phyloP scores from a whole-genome alignment of 2,888 invertebrate species.

The Phyllotreta cruciferae region DNA sequence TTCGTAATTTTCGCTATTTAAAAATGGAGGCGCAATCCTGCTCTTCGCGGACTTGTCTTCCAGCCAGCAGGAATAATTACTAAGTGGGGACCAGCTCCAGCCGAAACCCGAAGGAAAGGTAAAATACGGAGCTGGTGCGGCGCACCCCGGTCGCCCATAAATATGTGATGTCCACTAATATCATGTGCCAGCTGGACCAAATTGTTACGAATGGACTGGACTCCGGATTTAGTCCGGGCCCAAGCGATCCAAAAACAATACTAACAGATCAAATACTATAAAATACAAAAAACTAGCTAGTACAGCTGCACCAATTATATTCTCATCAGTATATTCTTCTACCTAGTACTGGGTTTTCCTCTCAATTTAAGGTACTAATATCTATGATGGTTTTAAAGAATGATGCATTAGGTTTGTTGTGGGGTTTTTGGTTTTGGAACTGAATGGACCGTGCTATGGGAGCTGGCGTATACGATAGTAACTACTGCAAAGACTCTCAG shows the following conservation, averaged over 20 bases:
- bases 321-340: no score
- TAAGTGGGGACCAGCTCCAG: slow-evolving; percentile 53
- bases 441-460: slow-evolving; percentile 27
- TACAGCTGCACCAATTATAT: no score
- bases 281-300: no score
- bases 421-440: background rate
- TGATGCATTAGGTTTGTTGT: background rate
- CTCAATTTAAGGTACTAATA: no score
- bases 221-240: slow-evolving; percentile 43
- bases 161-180: slow-evolving; percentile 62
- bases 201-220: slow-evolving; percentile 61
- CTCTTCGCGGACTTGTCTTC: slow-evolving; percentile 44
- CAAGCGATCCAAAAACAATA: slow-evolving; percentile 1
- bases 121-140: slow-evolving; percentile 41
- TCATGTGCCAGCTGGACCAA: slow-evolving; percentile 62
- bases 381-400: no score
- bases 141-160: slow-evolving; percentile 57
- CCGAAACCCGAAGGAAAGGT: slow-evolving; percentile 38
- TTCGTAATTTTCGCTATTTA: slow-evolving; percentile 21
- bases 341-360: no score
- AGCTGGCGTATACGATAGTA: slow-evolving; percentile 45
- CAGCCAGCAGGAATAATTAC: slow-evolving; percentile 53
- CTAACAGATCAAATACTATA: no score
- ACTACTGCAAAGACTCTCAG: slow-evolving; percentile 51
- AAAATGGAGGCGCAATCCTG: slow-evolving; percentile 33